phyloP scores from a whole-genome alignment of 2,888 invertebrate genomes.

The Anthophora plumipes region DNA sequence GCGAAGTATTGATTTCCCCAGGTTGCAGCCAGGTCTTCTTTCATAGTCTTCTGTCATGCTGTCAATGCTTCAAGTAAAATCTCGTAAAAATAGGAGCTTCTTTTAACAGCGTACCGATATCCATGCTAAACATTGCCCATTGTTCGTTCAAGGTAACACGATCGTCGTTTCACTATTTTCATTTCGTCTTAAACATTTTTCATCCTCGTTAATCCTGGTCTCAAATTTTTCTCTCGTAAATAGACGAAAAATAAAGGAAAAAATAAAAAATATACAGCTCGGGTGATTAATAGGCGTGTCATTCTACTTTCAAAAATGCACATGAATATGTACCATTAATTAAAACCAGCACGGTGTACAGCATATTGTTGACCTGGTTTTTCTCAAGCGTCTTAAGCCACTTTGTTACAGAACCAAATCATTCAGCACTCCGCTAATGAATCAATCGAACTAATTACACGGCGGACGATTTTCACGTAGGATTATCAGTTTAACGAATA shows the following conservation, averaged over 20 bases:
- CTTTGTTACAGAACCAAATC: neutral
- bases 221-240: no score
- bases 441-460: constrained; percentile 2
- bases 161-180: neutral
- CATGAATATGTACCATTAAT: neutral
- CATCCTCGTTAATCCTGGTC: neutral
- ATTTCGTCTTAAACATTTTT: neutral
- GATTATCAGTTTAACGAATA: neutral
- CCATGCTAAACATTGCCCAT: no score
- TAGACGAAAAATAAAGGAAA: no score
- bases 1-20: constrained; percentile 60
- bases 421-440: neutral
- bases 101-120: neutral
- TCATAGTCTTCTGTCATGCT: constrained; percentile 3
- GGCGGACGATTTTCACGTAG: neutral
- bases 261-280: neutral
- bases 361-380: neutral
- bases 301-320: neutral
- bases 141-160: neutral
- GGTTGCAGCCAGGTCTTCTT: constrained; percentile 21
- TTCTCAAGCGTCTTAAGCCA: neutral
- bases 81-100: constrained; percentile 10
- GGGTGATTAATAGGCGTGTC: neutral
- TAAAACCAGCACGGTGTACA: neutral
- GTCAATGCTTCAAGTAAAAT: constrained; percentile 47